Conservation (phyloP, 2,113 vertebrate species). For the Proteles cristata region DNA sequence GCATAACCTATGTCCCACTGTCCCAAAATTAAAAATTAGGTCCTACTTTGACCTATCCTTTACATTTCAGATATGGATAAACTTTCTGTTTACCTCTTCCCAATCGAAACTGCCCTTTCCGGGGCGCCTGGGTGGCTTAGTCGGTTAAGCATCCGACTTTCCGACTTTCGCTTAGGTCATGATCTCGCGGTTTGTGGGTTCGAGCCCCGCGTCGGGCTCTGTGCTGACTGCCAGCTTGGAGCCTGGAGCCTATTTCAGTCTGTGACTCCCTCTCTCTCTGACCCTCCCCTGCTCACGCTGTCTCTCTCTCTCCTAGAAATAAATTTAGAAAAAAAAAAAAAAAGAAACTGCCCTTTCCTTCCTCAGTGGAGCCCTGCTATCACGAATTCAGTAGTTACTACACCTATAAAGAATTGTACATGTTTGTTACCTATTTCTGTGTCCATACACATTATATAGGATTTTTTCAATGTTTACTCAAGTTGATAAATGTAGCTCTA, state of each 20-base stretch:
- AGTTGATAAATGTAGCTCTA: neutral
- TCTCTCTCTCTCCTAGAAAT: too few relatives aligned
- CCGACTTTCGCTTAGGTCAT: too few relatives aligned
- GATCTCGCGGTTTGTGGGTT: too few relatives aligned
- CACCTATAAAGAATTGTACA: neutral
- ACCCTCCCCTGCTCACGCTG: too few relatives aligned
- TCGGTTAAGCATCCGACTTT: too few relatives aligned
- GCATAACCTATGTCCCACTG: neutral
- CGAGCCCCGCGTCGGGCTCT: too few relatives aligned
- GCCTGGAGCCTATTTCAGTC: too few relatives aligned
- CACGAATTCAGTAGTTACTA: neutral
- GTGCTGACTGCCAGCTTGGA: too few relatives aligned
- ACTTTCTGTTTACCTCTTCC: neutral
- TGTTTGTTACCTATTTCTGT: neutral
- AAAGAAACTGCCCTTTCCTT: neutral
- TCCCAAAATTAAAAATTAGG: slow-evolving; percentile 39
- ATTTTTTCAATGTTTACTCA: neutral
- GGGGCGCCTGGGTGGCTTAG: too few relatives aligned
- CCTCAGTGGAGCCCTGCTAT: neutral
- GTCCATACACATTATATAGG: neutral
- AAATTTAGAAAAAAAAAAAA: too few relatives aligned
- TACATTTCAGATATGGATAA: neutral
- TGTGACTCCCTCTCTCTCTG: too few relatives aligned
- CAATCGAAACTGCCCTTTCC: too few relatives aligned
- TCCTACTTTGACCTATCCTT: neutral